These are phyloP conservation scores for Halocynthia roretzi DNA, from an alignment of 23 tunicate genomes.

Conservation along the genomic window DNA sequence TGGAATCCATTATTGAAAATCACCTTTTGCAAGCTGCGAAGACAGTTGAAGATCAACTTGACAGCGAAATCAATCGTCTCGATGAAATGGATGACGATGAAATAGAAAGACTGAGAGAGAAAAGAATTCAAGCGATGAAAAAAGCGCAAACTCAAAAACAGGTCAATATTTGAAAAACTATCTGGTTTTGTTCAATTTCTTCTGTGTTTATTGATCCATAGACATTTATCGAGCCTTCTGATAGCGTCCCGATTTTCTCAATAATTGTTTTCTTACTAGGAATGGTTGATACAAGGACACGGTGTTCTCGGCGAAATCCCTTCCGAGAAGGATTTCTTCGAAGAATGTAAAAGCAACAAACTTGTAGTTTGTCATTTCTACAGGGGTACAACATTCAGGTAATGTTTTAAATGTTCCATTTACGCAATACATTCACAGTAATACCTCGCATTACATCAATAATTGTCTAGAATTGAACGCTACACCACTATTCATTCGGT, in stretches of 20 bases:
- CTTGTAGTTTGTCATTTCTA: conserved; percentile 94
- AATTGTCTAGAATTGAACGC: no score
- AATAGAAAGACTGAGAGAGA: conserved; percentile 81
- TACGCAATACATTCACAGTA: no score
- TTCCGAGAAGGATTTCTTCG: conserved; percentile 98
- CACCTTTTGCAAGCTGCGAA: conserved; percentile 87
- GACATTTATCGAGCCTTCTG: no score
- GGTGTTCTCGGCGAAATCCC: conserved; percentile 80
- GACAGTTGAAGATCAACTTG: conserved; percentile 87
- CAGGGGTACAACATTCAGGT: conserved; percentile 78
- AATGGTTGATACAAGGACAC: conserved; percentile 93
- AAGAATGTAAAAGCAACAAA: conserved; percentile 83
- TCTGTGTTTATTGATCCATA: no score
- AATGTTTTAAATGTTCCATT: background rate
- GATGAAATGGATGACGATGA: conserved; percentile 98
- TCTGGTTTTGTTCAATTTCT: no score
- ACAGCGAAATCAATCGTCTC: conserved; percentile 87
- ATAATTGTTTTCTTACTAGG: conserved; percentile 53
- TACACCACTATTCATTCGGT: background rate
- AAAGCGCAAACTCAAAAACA: conserved; percentile 91
- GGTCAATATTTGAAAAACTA: no score
- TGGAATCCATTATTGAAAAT: conserved; percentile 60
- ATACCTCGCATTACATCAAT: no score
- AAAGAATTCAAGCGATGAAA: conserved; percentile 84
- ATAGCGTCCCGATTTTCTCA: no score